Conservation (phyloP, 2,113 vertebrate species). For the Tetrax tetrax region DNA sequence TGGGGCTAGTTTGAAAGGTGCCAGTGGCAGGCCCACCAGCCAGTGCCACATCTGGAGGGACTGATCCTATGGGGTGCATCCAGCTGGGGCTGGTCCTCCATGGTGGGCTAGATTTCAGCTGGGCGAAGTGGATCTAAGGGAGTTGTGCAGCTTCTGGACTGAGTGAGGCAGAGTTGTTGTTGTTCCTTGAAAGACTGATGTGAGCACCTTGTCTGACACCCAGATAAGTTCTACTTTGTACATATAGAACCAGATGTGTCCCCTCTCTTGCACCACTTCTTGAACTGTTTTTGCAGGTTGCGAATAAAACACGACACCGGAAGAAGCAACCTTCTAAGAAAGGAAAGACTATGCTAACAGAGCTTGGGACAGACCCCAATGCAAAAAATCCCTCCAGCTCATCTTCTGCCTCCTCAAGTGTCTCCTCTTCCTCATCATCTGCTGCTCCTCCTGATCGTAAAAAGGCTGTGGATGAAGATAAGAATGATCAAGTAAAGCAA, state of each 20-base stretch:
- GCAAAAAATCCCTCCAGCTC: background rate
- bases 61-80: background rate
- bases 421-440: conserved; percentile 18
- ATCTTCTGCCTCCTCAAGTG: conserved; percentile 27
- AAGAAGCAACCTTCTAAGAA: conserved; percentile 15
- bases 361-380: background rate
- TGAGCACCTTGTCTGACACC: background rate
- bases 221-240: background rate
- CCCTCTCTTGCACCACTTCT: background rate
- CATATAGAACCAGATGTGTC: background rate
- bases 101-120: background rate
- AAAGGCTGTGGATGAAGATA: background rate
- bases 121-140: accelerated
- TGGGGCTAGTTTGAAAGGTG: background rate
- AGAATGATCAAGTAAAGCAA: background rate
- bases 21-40: background rate
- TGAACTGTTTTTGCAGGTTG: background rate
- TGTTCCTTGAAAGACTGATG: background rate
- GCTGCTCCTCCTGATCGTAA: background rate
- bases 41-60: background rate
- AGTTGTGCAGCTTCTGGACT: background rate
- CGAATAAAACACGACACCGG: conserved; percentile 36
- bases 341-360: background rate
- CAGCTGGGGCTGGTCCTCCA: background rate
- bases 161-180: background rate